These are phyloP conservation scores for Ahaetulla prasina DNA, from an alignment of 2,113 vertebrate genomes.

Conservation along the genomic window DNA sequence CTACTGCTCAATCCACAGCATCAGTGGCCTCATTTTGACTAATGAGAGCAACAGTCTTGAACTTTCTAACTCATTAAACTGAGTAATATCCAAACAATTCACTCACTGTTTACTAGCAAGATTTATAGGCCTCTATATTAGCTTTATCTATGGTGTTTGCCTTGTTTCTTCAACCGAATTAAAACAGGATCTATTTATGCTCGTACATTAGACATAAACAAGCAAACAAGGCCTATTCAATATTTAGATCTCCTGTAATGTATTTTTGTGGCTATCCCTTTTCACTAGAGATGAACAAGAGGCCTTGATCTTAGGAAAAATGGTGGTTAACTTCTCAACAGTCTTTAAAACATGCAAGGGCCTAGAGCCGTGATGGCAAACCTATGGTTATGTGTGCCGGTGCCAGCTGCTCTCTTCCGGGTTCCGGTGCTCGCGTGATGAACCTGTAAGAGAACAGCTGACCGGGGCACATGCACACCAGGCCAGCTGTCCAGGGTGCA, in stretches of 20 bases:
- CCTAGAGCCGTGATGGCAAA: neutral
- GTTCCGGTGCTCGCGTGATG: too few species aligned
- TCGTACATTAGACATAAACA: neutral
- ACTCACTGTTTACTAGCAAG: neutral
- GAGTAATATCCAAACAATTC: neutral
- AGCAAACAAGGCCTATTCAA: neutral
- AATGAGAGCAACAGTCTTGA: neutral
- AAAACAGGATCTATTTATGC: neutral
- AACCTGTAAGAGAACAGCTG: too few species aligned
- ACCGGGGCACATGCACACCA: too few species aligned
- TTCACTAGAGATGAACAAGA: neutral
- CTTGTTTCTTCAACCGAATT: neutral
- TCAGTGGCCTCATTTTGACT: neutral
- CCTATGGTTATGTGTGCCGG: too few species aligned
- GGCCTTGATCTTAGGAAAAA: neutral
- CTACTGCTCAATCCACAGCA: neutral
- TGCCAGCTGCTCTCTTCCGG: too few species aligned
- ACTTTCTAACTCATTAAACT: neutral
- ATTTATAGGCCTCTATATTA: neutral
- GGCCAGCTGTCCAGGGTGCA: too few species aligned
- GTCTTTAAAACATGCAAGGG: neutral
- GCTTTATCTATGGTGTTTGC: neutral
- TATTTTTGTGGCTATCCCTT: neutral
- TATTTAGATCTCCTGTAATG: neutral
- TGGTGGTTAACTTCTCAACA: neutral